Percentiles rank a stretch among this genome's conserved stretches.
phyloP scores from a whole-genome alignment of 2,888 invertebrate genomes.

The Miltochrista miniata region DNA sequence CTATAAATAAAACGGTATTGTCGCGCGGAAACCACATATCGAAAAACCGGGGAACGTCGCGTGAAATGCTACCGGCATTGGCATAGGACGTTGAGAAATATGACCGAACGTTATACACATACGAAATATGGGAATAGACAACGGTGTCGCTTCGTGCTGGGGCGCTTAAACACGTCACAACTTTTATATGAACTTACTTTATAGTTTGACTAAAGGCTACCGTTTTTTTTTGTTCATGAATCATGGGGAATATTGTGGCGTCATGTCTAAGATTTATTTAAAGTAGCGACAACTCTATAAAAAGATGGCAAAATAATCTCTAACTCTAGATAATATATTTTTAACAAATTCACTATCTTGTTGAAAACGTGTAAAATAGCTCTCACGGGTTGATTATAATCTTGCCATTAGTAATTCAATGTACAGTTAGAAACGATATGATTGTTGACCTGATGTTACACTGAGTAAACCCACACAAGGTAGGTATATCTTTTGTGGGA shows the following conservation, averaged over 20 bases:
- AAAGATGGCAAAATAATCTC: neutral
- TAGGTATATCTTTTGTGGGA: too few species aligned
- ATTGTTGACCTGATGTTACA: too few species aligned
- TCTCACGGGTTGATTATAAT: too few species aligned
- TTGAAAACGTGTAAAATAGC: too few species aligned
- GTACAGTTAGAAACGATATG: too few species aligned
- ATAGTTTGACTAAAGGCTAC: neutral
- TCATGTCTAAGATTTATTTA: too few species aligned
- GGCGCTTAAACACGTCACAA: constrained; percentile 22
- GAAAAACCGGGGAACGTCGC: constrained; percentile 73
- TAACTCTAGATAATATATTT: too few species aligned
- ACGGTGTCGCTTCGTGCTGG: constrained; percentile 61
- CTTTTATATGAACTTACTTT: constrained; percentile 28
- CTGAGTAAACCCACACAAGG: too few species aligned
- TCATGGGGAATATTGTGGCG: too few species aligned
- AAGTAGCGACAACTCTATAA: neutral
- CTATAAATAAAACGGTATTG: constrained; percentile 73
- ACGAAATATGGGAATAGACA: constrained; percentile 60
- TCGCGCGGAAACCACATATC: constrained; percentile 73
- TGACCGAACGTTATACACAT: constrained; percentile 63
- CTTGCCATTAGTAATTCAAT: too few species aligned
- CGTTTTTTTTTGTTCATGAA: neutral
- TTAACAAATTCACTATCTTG: too few species aligned
- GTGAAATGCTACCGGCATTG: constrained; percentile 72
- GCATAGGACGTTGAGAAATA: constrained; percentile 69